A percentile compares a stretch with the other conserved stretches of the same genome.
phyloP scores from a whole-genome alignment of 2,797 vertebrate species.

The Dipus sagitta region DNA sequence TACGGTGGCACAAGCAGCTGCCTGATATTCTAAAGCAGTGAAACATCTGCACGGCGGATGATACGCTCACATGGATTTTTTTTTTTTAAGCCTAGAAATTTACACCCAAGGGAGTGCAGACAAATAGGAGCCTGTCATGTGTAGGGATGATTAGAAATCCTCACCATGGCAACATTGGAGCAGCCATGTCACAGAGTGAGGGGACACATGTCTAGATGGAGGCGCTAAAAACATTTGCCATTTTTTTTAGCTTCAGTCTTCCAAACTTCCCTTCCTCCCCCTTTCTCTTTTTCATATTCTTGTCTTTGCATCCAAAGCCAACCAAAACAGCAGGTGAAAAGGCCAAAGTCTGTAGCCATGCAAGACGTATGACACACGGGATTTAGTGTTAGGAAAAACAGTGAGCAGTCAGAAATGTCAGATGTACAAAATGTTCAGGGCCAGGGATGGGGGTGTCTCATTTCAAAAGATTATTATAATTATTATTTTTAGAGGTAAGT shows the following conservation, averaged over 20 bases:
- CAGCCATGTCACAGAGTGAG: conserved; percentile 94
- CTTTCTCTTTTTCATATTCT: conserved; percentile 87
- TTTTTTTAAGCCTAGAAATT: conserved; percentile 94
- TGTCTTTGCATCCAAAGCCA: conserved; percentile 89
- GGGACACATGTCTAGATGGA: conserved; percentile 94
- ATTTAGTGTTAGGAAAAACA: conserved; percentile 89
- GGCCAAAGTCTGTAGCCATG: conserved; percentile 89
- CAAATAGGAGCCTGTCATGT: conserved; percentile 95
- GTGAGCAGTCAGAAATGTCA: conserved; percentile 85
- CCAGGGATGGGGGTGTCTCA: conserved; percentile 52
- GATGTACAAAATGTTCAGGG: conserved; percentile 70
- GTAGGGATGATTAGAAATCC: conserved; percentile 95
- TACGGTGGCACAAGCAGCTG: conserved; percentile 96
- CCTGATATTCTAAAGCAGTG: conserved; percentile 96
- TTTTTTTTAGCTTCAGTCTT: conserved; percentile 88
- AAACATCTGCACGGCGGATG: conserved; percentile 98
- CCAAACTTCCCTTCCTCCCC: conserved; percentile 88
- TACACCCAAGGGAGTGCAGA: conserved; percentile 94
- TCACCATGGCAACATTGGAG: conserved; percentile 98
- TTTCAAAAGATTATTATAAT: conserved; percentile 71
- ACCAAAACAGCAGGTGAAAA: conserved; percentile 90
- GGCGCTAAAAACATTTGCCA: conserved; percentile 92
- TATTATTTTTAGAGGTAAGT: conserved; percentile 69
- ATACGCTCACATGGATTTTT: conserved; percentile 93
- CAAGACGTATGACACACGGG: conserved; percentile 86